Conservation (phyloP, 2,888 invertebrate genomes). For the Sphinx pinastri region DNA sequence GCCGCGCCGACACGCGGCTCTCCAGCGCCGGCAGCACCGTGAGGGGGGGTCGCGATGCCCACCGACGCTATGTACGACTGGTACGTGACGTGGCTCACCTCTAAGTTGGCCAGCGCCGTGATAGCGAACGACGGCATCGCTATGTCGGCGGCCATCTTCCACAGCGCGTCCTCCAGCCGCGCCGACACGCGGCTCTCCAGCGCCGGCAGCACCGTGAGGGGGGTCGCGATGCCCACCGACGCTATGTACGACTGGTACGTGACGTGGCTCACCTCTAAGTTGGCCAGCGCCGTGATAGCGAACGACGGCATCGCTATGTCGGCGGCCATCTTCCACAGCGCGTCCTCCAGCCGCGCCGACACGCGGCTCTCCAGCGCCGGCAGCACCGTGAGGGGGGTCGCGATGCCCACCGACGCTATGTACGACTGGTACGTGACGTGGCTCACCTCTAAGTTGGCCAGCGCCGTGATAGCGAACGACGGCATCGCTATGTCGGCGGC, state of each 20-base stretch:
- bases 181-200: slow-evolving; percentile 66
- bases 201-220: slow-evolving; percentile 67
- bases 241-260: slow-evolving; percentile 71
- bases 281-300: slow-evolving; percentile 68
- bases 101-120: slow-evolving; percentile 68
- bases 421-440: slow-evolving; percentile 64
- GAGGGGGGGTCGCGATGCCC: slow-evolving; percentile 67
- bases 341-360: slow-evolving; percentile 67
- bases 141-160: slow-evolving; percentile 74
- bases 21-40: slow-evolving; percentile 69
- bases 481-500: slow-evolving; percentile 75
- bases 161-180: slow-evolving; percentile 69
- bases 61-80: slow-evolving; percentile 67
- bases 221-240: slow-evolving; percentile 68
- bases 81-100: slow-evolving; percentile 64
- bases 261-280: slow-evolving; percentile 61
- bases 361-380: slow-evolving; percentile 67
- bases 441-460: slow-evolving; percentile 70
- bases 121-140: slow-evolving; percentile 76
- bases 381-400: slow-evolving; percentile 70
- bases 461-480: slow-evolving; percentile 69
- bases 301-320: slow-evolving; percentile 77
- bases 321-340: slow-evolving; percentile 73
- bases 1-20: slow-evolving; percentile 60
- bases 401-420: slow-evolving; percentile 63